Evolutionary conservation across 2,888 invertebrate species (phyloP), one percentile per base, ranked within the genome.

Genomic region (Amphipyra tragopoginis): DNA sequence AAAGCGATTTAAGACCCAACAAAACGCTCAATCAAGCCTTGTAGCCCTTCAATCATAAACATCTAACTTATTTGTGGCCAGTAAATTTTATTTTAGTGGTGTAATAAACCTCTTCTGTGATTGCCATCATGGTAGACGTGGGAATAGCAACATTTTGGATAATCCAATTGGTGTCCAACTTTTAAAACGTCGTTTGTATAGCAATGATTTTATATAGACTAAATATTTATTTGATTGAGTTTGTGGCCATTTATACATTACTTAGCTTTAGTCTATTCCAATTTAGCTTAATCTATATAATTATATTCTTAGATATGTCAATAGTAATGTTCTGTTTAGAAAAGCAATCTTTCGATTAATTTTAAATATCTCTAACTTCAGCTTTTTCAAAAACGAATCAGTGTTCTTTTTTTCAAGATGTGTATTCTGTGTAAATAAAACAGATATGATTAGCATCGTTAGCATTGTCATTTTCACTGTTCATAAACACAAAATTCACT

Each of bases 11-110:
- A 67, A 77, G 38, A 72, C 42, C 43, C 50, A 70, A 76, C 79
- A 76, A 77, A 79, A 76, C 70, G 63, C 36, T 69, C 77, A 72
- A 77, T 79, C 69, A 76, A 69, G 50, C 10, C 52, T 29, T 69
- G 65, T 72, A 72, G 53, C 63, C 45, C 54, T 62, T 56, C 58
- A 62, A 72, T 75, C 56, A 78, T 81, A 79, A 80, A 79, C 57
- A 61, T 71, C 59, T 65, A 65, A 54, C 61, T 59, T 65, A 72
- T 77, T 71, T 61, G 69, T 71, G 66, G 66, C 51, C 67, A 62
- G 63, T 75, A 77, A 77, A 80, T 75, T 74, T 77, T 65, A 63
- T 65, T 72, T 77, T 71, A 81, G 52, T 53, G 44, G 50, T 50
- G 47, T 54, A 39, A 76, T 79, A 66, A 79, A 79, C 44, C 45